Evolutionary conservation across 2,797 vertebrate species (phyloP).

Genomic region (Megaceryle alcyon): DNA sequence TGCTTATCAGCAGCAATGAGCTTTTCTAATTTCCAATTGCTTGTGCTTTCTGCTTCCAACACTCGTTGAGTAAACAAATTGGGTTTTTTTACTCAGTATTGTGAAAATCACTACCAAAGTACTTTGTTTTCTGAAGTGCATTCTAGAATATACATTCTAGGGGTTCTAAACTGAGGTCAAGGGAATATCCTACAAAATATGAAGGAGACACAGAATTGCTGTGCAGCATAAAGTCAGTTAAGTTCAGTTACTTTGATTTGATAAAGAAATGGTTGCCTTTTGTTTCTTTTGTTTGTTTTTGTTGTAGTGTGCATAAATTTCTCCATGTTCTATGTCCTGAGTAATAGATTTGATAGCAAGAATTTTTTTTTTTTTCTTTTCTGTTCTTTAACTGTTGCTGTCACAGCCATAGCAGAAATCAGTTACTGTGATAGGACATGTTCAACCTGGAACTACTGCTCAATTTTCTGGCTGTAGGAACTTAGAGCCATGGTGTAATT

Average conservation of each 20-base stretch:
- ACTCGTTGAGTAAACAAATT: background rate
- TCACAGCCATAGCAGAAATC: background rate
- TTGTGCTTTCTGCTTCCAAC: no score
- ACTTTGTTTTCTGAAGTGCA: background rate
- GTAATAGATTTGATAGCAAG: background rate
- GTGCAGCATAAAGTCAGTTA: background rate
- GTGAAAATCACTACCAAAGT: background rate
- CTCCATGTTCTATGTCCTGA: background rate
- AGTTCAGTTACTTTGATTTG: background rate
- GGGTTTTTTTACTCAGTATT: background rate
- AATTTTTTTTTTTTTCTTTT: background rate
- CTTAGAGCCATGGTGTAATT: background rate
- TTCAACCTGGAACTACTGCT: background rate
- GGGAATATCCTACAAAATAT: background rate
- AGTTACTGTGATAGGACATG: background rate
- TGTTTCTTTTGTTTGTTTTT: background rate
- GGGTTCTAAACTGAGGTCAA: background rate
- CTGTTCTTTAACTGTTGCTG: background rate
- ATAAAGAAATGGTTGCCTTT: background rate
- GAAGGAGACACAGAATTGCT: background rate
- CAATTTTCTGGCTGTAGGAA: background rate
- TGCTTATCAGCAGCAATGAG: no score
- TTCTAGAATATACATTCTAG: background rate
- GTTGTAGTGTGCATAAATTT: background rate
- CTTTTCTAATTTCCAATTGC: no score